A percentile compares a stretch with the other conserved stretches of the same genome.
Conservation (phyloP, 2,797 vertebrate genomes). For the Hydrocynus forskahlii region DNA sequence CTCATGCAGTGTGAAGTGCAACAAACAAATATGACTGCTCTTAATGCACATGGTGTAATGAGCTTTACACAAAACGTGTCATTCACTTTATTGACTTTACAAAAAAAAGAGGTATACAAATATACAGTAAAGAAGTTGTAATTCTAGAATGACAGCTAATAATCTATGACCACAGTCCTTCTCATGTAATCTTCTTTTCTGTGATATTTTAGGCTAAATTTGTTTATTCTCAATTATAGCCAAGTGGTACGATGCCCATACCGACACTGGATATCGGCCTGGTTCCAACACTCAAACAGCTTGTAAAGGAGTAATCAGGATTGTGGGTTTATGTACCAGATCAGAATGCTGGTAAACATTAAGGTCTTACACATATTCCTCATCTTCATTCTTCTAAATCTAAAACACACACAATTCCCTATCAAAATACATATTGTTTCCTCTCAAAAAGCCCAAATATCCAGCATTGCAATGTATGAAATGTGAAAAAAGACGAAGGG, state of each 20-base stretch:
- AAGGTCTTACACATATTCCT: background rate
- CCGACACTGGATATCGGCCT: background rate
- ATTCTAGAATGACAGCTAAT: too few species aligned
- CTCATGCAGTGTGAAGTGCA: too few species aligned
- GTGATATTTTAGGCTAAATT: too few species aligned
- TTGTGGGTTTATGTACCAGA: background rate
- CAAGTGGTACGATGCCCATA: background rate
- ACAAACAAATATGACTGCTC: too few species aligned
- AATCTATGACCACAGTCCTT: too few species aligned
- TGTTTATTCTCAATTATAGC: background rate
- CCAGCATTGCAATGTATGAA: background rate
- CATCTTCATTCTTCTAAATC: background rate
- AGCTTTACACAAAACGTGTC: too few species aligned
- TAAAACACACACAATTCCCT: background rate
- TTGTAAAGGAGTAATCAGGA: background rate
- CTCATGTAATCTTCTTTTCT: too few species aligned
- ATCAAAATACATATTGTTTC: background rate
- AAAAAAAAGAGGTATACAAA: too few species aligned
- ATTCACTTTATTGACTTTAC: too few species aligned
- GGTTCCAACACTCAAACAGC: background rate
- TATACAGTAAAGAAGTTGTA: too few species aligned
- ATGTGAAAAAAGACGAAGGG: background rate
- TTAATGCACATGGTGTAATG: too few species aligned
- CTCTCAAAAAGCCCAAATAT: background rate
- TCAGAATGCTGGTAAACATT: background rate